phyloP scores from a whole-genome alignment of 2,113 vertebrate genomes.

The Cranoglanis bouderius region DNA sequence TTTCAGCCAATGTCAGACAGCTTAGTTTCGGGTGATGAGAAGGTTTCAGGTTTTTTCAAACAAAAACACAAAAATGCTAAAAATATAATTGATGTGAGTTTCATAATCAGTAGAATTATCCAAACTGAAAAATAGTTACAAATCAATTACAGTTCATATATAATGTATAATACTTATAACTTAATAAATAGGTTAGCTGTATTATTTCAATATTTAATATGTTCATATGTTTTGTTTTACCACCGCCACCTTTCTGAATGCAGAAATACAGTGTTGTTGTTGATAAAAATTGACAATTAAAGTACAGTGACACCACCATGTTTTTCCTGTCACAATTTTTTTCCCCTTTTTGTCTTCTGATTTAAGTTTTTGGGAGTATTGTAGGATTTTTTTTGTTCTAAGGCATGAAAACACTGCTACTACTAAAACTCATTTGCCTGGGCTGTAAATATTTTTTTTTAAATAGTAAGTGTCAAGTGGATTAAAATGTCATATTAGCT shows the following conservation, averaged over 20 bases:
- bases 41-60: neutral
- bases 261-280: neutral
- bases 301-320: neutral
- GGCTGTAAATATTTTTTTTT: neutral
- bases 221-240: neutral
- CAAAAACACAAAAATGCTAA: neutral
- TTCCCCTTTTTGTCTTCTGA: neutral
- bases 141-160: neutral
- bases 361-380: neutral
- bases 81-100: neutral
- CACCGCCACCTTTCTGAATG: neutral
- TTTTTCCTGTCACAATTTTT: neutral
- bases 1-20: neutral
- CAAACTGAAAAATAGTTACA: neutral
- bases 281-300: neutral
- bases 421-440: neutral
- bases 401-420: neutral
- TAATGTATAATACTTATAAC: neutral
- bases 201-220: neutral
- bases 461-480: neutral
- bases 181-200: neutral
- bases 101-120: neutral
- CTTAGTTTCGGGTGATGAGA: neutral
- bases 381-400: neutral
- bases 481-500: constrained; percentile 9